Evolutionary conservation across 2,797 vertebrate species (phyloP), one percentile per base, ranked within the genome.

Genomic region (Gobio occitaniae): DNA sequence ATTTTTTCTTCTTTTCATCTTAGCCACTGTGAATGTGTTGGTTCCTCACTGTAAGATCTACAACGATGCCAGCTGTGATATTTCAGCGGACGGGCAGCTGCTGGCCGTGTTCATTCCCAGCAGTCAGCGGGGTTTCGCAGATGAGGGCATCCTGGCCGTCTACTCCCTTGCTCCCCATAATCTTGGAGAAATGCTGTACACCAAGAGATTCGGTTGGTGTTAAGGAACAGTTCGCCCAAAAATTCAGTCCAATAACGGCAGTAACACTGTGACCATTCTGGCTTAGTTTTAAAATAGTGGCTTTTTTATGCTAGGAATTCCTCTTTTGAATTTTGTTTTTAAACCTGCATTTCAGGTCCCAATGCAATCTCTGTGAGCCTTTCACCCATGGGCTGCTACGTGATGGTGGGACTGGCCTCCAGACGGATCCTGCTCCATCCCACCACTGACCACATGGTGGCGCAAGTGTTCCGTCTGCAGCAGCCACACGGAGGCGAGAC

Each of bases 41-140:
- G 98, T 99, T 90, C 97, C 97, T 92, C 99, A 99, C 95, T 99
- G 98, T 93, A 99, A 99, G 92, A 99, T 99, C 94, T 99, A 99
- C 95, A 99, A 99, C 2, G 98, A 99, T 36, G 98, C 98, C 29
- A 99, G 98, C 88, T 99, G 98, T 16, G 98, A 99, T 93, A 98
- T 99, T 93, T 99, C 98, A 12, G 97, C 97, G 0, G 97, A 99
- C 61, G 98, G 98, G 59, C 98, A 99, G 92, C 96, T 99, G 76
- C 94, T 99, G 89, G 98, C 98, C 1, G 98, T 99, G 50, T 99
- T 99, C 90, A 98, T 99, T 89, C 98, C 98, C 86, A 98, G 98
- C 94, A 99, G 98, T 75, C 98, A 99, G 88, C 95, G 98, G 48
- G 98, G 98, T 78, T 99, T 99, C 86, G 97, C 98, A 0, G 98